These are phyloP conservation scores for Caerostris darwini DNA, from an alignment of 1,140 invertebrate species.

Conservation along the genomic window DNA sequence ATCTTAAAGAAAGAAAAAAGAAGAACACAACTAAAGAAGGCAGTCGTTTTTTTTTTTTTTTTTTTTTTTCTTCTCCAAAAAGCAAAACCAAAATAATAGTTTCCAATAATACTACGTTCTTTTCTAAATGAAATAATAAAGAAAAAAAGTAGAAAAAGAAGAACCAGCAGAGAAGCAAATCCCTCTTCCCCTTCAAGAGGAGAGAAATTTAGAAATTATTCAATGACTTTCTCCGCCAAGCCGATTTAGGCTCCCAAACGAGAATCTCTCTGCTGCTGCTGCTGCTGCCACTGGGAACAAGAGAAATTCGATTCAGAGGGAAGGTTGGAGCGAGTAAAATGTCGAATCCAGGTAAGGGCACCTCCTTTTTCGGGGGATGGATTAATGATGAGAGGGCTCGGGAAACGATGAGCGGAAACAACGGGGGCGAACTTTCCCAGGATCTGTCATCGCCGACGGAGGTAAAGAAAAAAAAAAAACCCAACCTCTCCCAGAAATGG, in stretches of 20 bases:
- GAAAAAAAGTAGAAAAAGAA: background rate
- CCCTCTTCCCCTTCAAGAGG: background rate
- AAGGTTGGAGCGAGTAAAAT: constrained; percentile 48
- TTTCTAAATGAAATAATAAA: background rate
- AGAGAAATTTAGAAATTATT: constrained; percentile 35
- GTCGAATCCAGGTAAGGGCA: constrained; percentile 60
- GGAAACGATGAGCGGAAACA: constrained; percentile 66
- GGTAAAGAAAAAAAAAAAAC: background rate
- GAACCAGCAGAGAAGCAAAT: background rate
- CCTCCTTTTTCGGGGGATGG: background rate
- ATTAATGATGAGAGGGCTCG: constrained; percentile 56
- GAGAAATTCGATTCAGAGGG: constrained; percentile 17
- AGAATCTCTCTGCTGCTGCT: background rate
- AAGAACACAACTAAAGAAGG: background rate
- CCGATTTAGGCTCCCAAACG: constrained; percentile 19
- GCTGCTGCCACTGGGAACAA: background rate
- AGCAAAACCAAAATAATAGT: background rate
- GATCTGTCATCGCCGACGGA: constrained; percentile 53
- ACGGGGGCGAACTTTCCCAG: constrained; percentile 70
- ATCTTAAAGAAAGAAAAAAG: background rate
- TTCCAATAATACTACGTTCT: constrained; percentile 17
- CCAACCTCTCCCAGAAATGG: constrained; percentile 13
- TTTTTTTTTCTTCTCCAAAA: background rate
- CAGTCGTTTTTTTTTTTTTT: background rate
- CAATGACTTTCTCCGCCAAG: background rate